Base-by-base conservation (phyloP, 2,888 invertebrate species). In the Oscheius sp. region DNA sequence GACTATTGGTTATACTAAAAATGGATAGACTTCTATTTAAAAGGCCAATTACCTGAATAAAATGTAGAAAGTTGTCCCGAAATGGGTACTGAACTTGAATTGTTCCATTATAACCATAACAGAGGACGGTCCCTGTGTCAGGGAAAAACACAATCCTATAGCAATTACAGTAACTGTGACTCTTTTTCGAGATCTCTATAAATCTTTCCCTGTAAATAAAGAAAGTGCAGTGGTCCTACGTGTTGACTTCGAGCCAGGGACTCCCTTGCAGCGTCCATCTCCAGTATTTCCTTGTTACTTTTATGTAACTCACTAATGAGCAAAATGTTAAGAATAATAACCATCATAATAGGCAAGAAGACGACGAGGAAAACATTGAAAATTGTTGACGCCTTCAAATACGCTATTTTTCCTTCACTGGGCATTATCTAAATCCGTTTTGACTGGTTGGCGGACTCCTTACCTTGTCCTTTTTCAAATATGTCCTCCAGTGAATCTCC, bases 51-150 rank as follows among this genome's bases (percentile, higher is more conserved):
- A 79, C 80, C 78, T 79, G 69, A 73, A 80, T 0, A 80, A 72
- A 3, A 73, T 72, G 49, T 82, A 83, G 35, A 83, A 80, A 1
- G 75, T 75, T 18, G 73, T 56, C 1, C 79, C 77, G 16, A 77
- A 21, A 23, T 75, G 46, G 45, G 75, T 64, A 64, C 76, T 85
- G 12, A 84, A 84, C 7, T 77, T 77, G 23, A 85, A 74, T 18
- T 87, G 73, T 64, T 87, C 87, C 73, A 83, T 84, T 2, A 87
- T 68, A 1, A 81, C 83, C 80, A 87, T 84, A n/a, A 87, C 81
- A 0, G 87, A 87, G 1, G 87, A 87, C 1, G 87, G 87, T 12
- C 86, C 87, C 63, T 87, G 87, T 6, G 84, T 87, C 18, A 87
- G 55, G 0, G 87, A 85, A 74, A 87, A 87, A 56, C 84, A 85